Evolutionary conservation across 2,113 vertebrate genomes (phyloP), one percentile per base, ranked within the genome.

Genomic region (Cnemophilus loriae): DNA sequence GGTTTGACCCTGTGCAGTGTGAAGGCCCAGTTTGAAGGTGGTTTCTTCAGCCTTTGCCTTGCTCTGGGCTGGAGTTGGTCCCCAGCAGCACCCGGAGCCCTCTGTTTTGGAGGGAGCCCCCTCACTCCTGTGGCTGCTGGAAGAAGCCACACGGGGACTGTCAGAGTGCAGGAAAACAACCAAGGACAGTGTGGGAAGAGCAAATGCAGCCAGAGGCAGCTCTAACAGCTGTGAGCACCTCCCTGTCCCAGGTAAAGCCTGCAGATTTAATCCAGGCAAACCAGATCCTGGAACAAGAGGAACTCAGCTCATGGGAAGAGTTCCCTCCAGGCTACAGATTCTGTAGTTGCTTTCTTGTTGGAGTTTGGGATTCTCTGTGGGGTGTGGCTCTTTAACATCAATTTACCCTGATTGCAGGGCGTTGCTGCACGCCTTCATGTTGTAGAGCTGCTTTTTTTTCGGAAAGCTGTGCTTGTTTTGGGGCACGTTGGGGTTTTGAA

Each of bases 1-100:
- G 59, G 10, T 37, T 41, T 85, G 50, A 23, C 13, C 1, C 0
- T 8, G 37, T 30, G 61, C 11, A 6, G 0, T 3, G 47, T 10
- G 44, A 86, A 17, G 6, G 47, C 42, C 20, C 33, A 3, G 4
- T 30, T 28, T 49, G n/a, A 50, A 41, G 26, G 11, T 3, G 20
- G 4, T 56, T 70, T 79, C 33, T 60, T 59, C 30, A 18, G 17
- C 6, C 27, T 46, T 33, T 1, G 8, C 13, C 33, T 82, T 67
- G 33, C 33, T 30, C 4, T 18, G 39, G 77, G 42, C 55, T 91
- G 42, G 39, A 47, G 26, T 3, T 50, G 39, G 56, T 50, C 10
- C 16, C 4, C 1, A 12, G 89, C 20, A 75, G 18, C 21, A 4
- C 35, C 14, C 13, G 8, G 39, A 49, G 35, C 8, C 1, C 26